Evolutionary conservation across 2,888 invertebrate genomes (phyloP).

Genomic region (Ephialtes manifestator): DNA sequence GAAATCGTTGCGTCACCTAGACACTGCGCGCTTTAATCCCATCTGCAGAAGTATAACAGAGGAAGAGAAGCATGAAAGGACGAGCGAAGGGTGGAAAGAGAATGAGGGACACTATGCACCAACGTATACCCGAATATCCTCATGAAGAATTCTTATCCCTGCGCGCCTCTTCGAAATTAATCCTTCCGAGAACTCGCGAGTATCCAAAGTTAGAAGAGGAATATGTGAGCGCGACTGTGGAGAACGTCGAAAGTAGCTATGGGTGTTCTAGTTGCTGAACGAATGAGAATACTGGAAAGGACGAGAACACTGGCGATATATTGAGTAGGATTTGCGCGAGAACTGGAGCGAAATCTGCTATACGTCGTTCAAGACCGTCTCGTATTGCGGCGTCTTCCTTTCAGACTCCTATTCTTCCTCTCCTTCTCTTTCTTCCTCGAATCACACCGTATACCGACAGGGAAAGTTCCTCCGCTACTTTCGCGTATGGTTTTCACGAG

Average conservation of each 20-base stretch:
- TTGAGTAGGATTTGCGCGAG: slow-evolving; percentile 56
- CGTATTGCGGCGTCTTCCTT: slow-evolving; percentile 18
- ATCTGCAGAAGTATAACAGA: slow-evolving; percentile 27
- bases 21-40: slow-evolving; percentile 46
- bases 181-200: slow-evolving; percentile 32
- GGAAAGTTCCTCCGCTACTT: not conserved
- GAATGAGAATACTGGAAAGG: slow-evolving; percentile 23
- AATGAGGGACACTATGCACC: slow-evolving; percentile 36
- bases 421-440: slow-evolving; percentile 17
- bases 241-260: slow-evolving; percentile 30
- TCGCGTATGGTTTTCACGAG: not conserved
- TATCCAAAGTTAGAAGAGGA: slow-evolving; percentile 37
- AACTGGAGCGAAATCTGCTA: slow-evolving; percentile 26
- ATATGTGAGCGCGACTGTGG: slow-evolving; percentile 1
- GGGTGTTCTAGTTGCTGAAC: slow-evolving; percentile 29
- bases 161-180: slow-evolving; percentile 55
- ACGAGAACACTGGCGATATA: slow-evolving; percentile 49
- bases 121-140: slow-evolving; percentile 52
- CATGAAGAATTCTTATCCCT: slow-evolving; percentile 59
- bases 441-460: slow-evolving; percentile 5
- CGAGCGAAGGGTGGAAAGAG: slow-evolving; percentile 8
- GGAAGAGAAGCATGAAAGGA: not conserved
- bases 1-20: slow-evolving; percentile 41
- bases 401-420: not conserved
- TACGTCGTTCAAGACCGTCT: slow-evolving; percentile 39